These are phyloP conservation scores for Myathropa florea DNA, from an alignment of 2,888 invertebrate species.

Conservation along the genomic window DNA sequence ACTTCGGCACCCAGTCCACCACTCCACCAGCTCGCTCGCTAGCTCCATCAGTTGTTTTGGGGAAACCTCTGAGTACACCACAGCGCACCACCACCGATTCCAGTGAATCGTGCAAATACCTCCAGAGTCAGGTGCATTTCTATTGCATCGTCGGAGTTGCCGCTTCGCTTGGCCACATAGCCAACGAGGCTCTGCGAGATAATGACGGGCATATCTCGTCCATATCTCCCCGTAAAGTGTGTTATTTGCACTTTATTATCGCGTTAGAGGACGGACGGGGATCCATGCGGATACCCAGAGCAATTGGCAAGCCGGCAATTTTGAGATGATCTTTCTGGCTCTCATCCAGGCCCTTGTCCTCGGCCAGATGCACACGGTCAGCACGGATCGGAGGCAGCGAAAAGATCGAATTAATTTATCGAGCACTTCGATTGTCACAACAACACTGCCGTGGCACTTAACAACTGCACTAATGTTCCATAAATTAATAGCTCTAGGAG, in stretches of 20 bases:
- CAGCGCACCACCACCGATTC: conserved; percentile 31
- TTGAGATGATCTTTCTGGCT: conserved; percentile 27
- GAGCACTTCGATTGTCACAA: conserved; percentile 63
- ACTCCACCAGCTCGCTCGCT: background rate
- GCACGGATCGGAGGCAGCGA: conserved; percentile 4
- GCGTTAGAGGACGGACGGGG: conserved; percentile 75
- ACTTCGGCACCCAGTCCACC: conserved; percentile 44
- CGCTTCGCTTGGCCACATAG: background rate
- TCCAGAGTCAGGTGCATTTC: conserved; percentile 79
- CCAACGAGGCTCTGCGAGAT: conserved; percentile 38
- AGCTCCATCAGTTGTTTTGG: background rate
- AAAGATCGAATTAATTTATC: conserved; percentile 54
- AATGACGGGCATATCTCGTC: conserved; percentile 66
- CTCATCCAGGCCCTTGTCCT: conserved; percentile 43
- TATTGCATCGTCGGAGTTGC: conserved; percentile 71
- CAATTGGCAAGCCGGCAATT: conserved; percentile 4
- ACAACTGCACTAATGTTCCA: conserved; percentile 52
- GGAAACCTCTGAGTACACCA: conserved; percentile 56
- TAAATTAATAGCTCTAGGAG: conserved; percentile 61
- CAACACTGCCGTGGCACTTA: conserved; percentile 55
- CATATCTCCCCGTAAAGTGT: conserved; percentile 73
- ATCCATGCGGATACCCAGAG: conserved; percentile 11
- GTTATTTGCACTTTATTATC: conserved; percentile 81
- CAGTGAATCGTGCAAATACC: conserved; percentile 73
- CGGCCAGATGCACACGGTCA: conserved; percentile 5